Evolutionary conservation across 2,888 invertebrate species (phyloP), one percentile per base, ranked within the genome.

Genomic region (Dendrolimus houi): DNA sequence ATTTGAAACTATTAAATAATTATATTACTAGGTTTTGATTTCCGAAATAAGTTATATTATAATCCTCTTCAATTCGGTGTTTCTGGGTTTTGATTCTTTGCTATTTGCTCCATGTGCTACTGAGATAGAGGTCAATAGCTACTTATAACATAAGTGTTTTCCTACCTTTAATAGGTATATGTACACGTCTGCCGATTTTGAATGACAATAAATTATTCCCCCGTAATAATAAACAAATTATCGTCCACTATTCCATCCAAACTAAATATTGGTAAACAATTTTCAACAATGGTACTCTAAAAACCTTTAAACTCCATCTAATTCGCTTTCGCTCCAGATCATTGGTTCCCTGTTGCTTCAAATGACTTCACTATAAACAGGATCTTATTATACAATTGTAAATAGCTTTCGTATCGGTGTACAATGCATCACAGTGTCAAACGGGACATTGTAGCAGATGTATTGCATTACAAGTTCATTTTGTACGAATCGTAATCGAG

Each of bases 391-490:
- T 76, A 75, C 80, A 76, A 81, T 83, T 81, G 75, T 77, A 79
- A 80, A 83, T 79, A 71, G 79, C 75, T 69, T 75, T 79, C 69
- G 71, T 64, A 77, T 76, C 73, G 78, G 66, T 65, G 71, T 65
- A 80, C 79, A 78, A 87, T 87, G 81, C 75, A 85, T 85, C 85
- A 86, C 74, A 74, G 78, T 87, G 85, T 84, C 83, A 81, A 76
- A 75, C 76, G 74, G 68, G 62, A 70, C 70, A 77, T 76, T 77
- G 80, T 77, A 82, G 77, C 89, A 90, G 89, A 90, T 89, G 90
- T 89, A 88, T 83, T 79, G 77, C 77, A 83, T 87, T 87, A 87
- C 86, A 77, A 83, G 78, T 87, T 85, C 81, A 85, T 87, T 87
- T 81, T 85, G 79, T 79, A 82, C 70, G 78, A 79, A 78, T 79